phyloP scores from a whole-genome alignment of 2,797 vertebrate species.

The Coilia nasus region DNA sequence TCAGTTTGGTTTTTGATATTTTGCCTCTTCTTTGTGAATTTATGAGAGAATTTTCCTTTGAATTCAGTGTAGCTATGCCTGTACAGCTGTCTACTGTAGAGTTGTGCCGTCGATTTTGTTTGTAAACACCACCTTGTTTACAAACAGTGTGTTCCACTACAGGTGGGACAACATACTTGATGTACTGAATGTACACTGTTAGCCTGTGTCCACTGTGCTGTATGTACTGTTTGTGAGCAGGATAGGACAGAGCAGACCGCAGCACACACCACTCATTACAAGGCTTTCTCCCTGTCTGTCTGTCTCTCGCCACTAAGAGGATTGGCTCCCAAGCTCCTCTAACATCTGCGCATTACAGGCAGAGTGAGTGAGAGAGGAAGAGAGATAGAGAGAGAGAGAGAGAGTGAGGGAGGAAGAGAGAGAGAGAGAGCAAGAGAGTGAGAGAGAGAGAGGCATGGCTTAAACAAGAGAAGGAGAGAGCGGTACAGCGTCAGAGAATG shows the following conservation, averaged over 20 bases:
- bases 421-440: slow-evolving; percentile 19
- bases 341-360: slow-evolving; percentile 66
- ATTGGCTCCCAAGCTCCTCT: slow-evolving; percentile 42
- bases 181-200: not conserved
- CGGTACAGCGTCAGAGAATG: too few species aligned
- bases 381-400: slow-evolving; percentile 31
- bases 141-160: not conserved
- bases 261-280: slow-evolving; percentile 6
- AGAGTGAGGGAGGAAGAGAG: slow-evolving; percentile 25
- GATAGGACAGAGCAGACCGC: not conserved
- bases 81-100: not conserved
- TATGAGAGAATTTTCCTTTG: not conserved
- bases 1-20: not conserved
- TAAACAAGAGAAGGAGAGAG: not conserved
- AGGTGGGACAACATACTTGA: not conserved
- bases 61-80: not conserved
- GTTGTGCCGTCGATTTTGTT: not conserved
- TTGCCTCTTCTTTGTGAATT: not conserved
- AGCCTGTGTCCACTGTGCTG: not conserved
- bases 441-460: slow-evolving; percentile 18
- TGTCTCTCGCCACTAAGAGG: slow-evolving; percentile 51
- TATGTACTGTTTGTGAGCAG: not conserved
- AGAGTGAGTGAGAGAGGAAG: slow-evolving; percentile 40
- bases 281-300: slow-evolving; percentile 26
- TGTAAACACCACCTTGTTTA: slow-evolving; percentile 15